Conservation (phyloP, 2,888 invertebrate species). For the Fabriciana adippe region DNA sequence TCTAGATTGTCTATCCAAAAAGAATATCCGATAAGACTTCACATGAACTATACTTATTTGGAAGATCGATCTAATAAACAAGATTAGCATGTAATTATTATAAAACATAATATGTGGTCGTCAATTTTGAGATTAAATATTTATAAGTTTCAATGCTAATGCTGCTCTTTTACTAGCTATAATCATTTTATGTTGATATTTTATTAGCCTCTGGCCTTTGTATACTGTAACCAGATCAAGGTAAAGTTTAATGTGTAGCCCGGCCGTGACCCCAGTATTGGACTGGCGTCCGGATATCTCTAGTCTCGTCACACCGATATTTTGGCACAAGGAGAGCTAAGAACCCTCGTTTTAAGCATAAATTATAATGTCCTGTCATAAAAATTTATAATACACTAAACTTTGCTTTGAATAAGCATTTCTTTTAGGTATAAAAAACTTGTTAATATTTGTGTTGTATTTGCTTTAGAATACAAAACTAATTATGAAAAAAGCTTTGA, state of each 20-base stretch:
- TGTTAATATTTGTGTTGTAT: too few relatives aligned
- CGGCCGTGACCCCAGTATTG: constrained; percentile 39
- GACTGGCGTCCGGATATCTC: constrained; percentile 35
- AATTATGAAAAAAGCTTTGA: too few relatives aligned
- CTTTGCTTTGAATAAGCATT: not conserved
- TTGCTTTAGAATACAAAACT: too few relatives aligned
- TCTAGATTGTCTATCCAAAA: not conserved
- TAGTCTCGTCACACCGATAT: constrained; percentile 25
- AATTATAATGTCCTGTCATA: constrained; percentile 16
- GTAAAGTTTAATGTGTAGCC: constrained; percentile 39
- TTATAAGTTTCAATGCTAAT: constrained; percentile 15
- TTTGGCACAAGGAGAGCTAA: constrained; percentile 28
- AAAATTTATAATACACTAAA: not conserved
- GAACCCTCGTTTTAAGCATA: constrained; percentile 10
- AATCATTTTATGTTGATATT: constrained; percentile 37
- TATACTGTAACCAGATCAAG: constrained; percentile 40
- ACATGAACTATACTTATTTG: too few relatives aligned
- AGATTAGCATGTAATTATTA: too few relatives aligned
- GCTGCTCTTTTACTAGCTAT: constrained; percentile 30
- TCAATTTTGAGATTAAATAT: not conserved
- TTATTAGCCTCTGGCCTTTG: constrained; percentile 34
- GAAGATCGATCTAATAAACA: too few relatives aligned
- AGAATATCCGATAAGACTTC: too few relatives aligned
- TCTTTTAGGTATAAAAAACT: not conserved
- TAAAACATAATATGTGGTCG: too few relatives aligned